Percentiles rank a stretch among this genome's conserved stretches.
phyloP scores from a whole-genome alignment of 2,797 vertebrate genomes.

The Gorsachius magnificus region DNA sequence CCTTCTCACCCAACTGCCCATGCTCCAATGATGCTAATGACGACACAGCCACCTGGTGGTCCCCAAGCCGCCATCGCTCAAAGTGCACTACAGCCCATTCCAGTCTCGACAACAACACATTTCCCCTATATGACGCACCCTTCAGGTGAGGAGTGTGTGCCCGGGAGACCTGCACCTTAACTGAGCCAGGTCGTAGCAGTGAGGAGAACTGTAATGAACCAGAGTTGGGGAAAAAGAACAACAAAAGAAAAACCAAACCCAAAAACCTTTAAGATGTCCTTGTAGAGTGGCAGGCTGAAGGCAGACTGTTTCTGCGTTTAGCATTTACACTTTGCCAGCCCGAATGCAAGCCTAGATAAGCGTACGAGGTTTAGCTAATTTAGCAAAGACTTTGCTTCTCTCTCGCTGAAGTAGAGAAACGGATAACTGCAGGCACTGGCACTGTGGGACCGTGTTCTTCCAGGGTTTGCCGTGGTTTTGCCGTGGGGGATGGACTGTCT shows the following conservation, averaged over 20 bases:
- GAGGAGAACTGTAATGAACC: neutral
- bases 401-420: neutral
- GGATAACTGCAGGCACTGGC: neutral
- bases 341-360: neutral
- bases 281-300: neutral
- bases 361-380: neutral
- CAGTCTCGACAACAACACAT: constrained; percentile 97
- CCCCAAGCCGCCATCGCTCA: constrained; percentile 92
- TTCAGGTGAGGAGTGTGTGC: constrained; percentile 89
- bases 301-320: neutral
- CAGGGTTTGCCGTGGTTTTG: constrained; percentile 34
- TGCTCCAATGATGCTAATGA: constrained; percentile 98
- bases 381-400: constrained; percentile 39
- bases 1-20: constrained; percentile 91
- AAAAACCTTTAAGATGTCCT: constrained; percentile 33
- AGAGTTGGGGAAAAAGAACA: neutral
- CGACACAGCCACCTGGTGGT: constrained; percentile 93
- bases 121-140: constrained; percentile 98
- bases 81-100: constrained; percentile 95
- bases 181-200: constrained; percentile 18
- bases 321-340: neutral
- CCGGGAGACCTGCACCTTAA: constrained; percentile 72
- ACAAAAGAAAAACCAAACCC: too few species aligned
- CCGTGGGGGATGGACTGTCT: constrained; percentile 55
- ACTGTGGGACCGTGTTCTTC: constrained; percentile 49